Evolutionary conservation across 2,113 vertebrate genomes (phyloP), one percentile per base, ranked within the genome.

Genomic region (Fulmarus glacialis): DNA sequence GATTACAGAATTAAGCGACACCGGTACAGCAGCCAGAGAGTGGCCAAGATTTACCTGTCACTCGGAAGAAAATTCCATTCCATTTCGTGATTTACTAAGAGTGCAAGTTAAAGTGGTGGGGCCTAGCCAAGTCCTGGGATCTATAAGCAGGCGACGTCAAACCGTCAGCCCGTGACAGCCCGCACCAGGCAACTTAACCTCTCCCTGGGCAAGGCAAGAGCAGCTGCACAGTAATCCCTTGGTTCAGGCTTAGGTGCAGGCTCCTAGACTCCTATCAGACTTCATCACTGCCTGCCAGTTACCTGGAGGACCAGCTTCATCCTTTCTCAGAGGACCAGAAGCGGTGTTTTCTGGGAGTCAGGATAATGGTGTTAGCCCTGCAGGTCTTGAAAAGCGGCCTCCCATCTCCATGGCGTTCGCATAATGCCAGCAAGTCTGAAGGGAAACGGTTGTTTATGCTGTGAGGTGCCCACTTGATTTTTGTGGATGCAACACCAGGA

Each of bases 11-110:
- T 98, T 97, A 98, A 98, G 96, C 2, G 0, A 87, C 66, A 75
- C 79, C 6, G 8, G 94, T 93, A 96, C 87, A 95, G 97, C 89
- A 89, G 91, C 66, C 72, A 1, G 89, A 52, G 68, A 98, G 94
- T 83, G 50, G 93, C 98, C 98, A 94, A 98, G 97, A 98, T 98
- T 98, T 98, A 98, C 96, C 98, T 99, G 98, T 98, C 98, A 98
- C 93, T 94, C 1, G 63, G 96, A 97, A 98, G 97, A 98, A 98
- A 98, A 98, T 96, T 98, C 97, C 97, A 98, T 98, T 98, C 98
- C 93, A 94, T 97, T 98, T 95, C 2, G 7, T 96, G 95, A 98
- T 98, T 98, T 97, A 93, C 82, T 95, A 93, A 85, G 89, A 97
- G 90, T 50, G 88, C 95, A 97, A 97, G 86, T 95, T 96, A 97